Evolutionary conservation across 2,113 vertebrate genomes (phyloP).

Genomic region (Corynorhinus townsendii): DNA sequence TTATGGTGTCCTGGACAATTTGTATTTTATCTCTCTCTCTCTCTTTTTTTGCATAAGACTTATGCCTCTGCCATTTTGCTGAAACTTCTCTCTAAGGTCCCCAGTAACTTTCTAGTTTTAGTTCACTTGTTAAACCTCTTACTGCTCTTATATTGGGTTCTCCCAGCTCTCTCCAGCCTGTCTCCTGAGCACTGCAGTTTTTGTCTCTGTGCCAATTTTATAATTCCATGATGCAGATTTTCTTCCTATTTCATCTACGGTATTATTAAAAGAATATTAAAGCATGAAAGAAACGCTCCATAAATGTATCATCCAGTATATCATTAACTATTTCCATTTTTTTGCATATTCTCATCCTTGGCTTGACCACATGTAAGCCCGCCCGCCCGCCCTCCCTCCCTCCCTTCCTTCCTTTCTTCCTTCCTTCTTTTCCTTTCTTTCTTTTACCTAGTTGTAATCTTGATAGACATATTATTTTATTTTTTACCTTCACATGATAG

Average conservation of each 20-base stretch:
- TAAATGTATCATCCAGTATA: neutral
- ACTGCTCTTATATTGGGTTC: neutral
- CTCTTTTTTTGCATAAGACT: neutral
- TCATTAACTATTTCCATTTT: neutral
- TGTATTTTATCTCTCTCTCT: too few species aligned
- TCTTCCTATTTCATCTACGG: neutral
- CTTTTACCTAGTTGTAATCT: neutral
- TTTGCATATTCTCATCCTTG: neutral
- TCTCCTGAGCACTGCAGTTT: neutral
- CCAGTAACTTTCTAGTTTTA: neutral
- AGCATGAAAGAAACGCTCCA: neutral
- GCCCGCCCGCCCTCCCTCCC: neutral
- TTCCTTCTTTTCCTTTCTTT: neutral
- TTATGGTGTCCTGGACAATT: too few species aligned
- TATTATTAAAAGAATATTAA: conserved; percentile 13
- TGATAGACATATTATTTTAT: neutral
- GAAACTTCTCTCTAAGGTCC: neutral
- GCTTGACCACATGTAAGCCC: neutral
- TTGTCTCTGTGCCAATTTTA: neutral
- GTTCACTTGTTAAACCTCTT: neutral
- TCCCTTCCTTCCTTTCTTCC: accelerated
- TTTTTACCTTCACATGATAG: neutral
- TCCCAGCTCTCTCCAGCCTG: neutral
- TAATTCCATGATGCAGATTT: neutral
- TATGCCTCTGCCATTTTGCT: neutral